These are phyloP conservation scores for Drosophila kambysellisi DNA, from an alignment of 2,888 invertebrate genomes.

Conservation along the genomic window DNA sequence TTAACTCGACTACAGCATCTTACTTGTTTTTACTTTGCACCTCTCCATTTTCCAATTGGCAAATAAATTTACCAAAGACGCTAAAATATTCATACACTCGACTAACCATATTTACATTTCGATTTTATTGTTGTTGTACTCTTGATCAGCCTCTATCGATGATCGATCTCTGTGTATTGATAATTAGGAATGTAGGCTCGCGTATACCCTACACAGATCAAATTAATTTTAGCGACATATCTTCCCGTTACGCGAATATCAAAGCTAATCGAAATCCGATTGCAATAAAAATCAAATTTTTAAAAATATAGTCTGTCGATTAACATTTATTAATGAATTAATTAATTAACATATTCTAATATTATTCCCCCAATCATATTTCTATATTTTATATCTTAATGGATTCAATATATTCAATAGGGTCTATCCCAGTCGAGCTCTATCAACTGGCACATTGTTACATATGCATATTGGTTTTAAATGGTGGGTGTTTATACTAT, in stretches of 20 bases:
- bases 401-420: not conserved
- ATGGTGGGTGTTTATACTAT: no score
- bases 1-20: no score
- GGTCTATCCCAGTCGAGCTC: not conserved
- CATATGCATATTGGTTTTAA: slow-evolving; percentile 10
- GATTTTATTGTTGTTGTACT: slow-evolving; percentile 21
- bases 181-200: no score
- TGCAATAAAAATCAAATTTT: not conserved
- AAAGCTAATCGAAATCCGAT: not conserved
- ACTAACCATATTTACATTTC: slow-evolving; percentile 20
- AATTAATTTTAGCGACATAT: not conserved
- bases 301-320: no score
- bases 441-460: not conserved
- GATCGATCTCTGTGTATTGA: not conserved
- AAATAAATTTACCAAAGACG: slow-evolving; percentile 31
- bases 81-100: slow-evolving; percentile 32
- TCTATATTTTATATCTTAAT: not conserved
- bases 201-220: not conserved
- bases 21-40: not conserved
- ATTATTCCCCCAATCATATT: no score
- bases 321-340: no score
- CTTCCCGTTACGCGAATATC: not conserved
- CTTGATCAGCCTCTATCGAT: not conserved
- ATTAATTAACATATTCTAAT: no score
- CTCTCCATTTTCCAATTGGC: not conserved